A percentile compares a stretch with the other conserved stretches of the same genome.
These are phyloP conservation scores for Elaeidobius kamerunicus DNA, from an alignment of 2,888 invertebrate genomes.

Conservation along the genomic window DNA sequence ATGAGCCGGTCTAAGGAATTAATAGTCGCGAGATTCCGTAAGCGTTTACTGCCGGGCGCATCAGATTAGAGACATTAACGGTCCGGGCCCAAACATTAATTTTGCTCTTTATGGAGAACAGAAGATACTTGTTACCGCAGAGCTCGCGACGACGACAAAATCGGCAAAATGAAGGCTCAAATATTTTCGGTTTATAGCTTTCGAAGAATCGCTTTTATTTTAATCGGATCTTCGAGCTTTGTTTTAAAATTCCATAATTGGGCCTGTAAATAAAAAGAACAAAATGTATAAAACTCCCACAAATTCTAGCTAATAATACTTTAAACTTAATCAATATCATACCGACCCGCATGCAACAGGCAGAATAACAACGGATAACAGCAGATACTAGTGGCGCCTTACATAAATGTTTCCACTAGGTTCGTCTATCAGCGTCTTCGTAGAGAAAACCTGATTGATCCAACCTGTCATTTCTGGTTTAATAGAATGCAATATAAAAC, in stretches of 20 bases:
- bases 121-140: conserved; percentile 41
- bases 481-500: conserved; percentile 27
- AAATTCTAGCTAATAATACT: conserved; percentile 30
- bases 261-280: too few species aligned
- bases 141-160: conserved; percentile 35
- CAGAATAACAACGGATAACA: conserved; percentile 3
- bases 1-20: conserved; percentile 47
- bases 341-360: conserved; percentile 22
- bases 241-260: too few species aligned
- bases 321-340: conserved; percentile 31
- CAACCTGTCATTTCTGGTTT: conserved; percentile 30
- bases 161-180: conserved; percentile 31
- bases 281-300: too few species aligned
- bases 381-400: conserved; percentile 36
- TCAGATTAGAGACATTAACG: conserved; percentile 51
- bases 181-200: conserved; percentile 27
- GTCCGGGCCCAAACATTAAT: conserved; percentile 48
- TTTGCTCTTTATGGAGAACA: conserved; percentile 47
- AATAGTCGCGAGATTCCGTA: conserved; percentile 50
- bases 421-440: conserved; percentile 18
- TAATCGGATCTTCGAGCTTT: too few species aligned
- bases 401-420: conserved; percentile 32
- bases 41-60: conserved; percentile 48
- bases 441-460: conserved; percentile 29
- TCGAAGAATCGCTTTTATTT: conserved; percentile 22